phyloP scores from a whole-genome alignment of 2,888 invertebrate genomes.

The Biston betularia region DNA sequence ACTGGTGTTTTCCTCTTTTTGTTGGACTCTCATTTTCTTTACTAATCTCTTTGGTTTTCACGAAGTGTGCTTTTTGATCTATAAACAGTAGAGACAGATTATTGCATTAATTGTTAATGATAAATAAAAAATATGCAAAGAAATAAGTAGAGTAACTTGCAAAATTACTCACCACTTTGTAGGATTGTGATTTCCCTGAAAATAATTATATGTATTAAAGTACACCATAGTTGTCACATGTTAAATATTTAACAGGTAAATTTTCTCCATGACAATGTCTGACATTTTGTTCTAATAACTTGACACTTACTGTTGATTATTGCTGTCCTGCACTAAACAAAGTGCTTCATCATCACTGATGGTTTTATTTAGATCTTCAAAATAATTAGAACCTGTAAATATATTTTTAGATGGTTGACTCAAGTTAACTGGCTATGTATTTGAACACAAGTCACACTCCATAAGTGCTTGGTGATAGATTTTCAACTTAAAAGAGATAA shows the following conservation, averaged over 20 bases:
- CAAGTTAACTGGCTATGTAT: too few species aligned
- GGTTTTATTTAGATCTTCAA: slow-evolving; percentile 55
- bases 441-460: too few species aligned
- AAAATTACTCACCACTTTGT: slow-evolving; percentile 44
- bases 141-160: neutral
- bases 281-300: too few species aligned
- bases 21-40: slow-evolving; percentile 14
- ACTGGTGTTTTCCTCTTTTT: slow-evolving; percentile 28
- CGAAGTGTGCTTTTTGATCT: slow-evolving; percentile 20
- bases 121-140: neutral
- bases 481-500: too few species aligned
- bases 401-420: too few species aligned
- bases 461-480: too few species aligned
- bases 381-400: slow-evolving; percentile 58
- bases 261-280: too few species aligned
- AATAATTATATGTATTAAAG: slow-evolving; percentile 26
- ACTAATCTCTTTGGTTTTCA: slow-evolving; percentile 17
- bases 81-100: slow-evolving; percentile 14
- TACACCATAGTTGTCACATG: neutral
- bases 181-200: slow-evolving; percentile 48
- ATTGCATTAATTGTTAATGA: neutral
- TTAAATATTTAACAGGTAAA: neutral
- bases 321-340: slow-evolving; percentile 45
- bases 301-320: slow-evolving; percentile 44
- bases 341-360: slow-evolving; percentile 49